Conservation (phyloP, 2,797 vertebrate genomes). For the Betta splendens region DNA sequence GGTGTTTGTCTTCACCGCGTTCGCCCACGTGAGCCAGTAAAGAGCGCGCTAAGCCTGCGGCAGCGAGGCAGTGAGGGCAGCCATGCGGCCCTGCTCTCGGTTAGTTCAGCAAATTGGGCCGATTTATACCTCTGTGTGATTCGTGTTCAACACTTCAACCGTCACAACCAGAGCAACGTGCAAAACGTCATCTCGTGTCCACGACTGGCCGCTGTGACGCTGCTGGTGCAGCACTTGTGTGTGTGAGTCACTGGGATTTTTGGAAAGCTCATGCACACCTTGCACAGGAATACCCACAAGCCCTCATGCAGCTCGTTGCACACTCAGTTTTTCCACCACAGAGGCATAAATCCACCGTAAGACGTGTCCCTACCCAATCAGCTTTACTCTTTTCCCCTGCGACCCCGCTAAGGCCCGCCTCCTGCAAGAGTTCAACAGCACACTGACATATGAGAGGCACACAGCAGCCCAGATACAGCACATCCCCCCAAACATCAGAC, state of each 20-base stretch:
- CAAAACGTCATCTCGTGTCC: conserved; percentile 25
- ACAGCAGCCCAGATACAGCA: conserved; percentile 73
- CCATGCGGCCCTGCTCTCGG: conserved; percentile 74
- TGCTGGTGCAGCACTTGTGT: conserved; percentile 15
- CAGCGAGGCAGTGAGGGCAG: conserved; percentile 59
- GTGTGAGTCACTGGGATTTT: conserved; percentile 46
- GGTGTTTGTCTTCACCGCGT: too few relatives aligned
- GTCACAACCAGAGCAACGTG: conserved; percentile 31
- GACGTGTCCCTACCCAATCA: conserved; percentile 83
- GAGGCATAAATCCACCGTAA: conserved; percentile 79
- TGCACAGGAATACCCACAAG: conserved; percentile 69
- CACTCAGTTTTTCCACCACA: conserved; percentile 61
- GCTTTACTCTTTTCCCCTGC: conserved; percentile 82
- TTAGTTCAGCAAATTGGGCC: conserved; percentile 68
- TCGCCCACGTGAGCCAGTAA: conserved; percentile 8
- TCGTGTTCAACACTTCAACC: conserved; percentile 17
- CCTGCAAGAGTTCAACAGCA: conserved; percentile 84
- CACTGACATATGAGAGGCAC: conserved; percentile 80
- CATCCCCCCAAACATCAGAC: conserved; percentile 64
- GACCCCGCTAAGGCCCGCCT: conserved; percentile 83
- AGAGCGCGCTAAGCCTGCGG: conserved; percentile 11
- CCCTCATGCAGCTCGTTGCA: conserved; percentile 70
- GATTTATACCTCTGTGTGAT: conserved; percentile 77
- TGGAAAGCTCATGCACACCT: conserved; percentile 67
- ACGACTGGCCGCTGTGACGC: conserved; percentile 29